These are phyloP conservation scores for Hybognathus amarus DNA, from an alignment of 2,797 vertebrate genomes.

Conservation along the genomic window DNA sequence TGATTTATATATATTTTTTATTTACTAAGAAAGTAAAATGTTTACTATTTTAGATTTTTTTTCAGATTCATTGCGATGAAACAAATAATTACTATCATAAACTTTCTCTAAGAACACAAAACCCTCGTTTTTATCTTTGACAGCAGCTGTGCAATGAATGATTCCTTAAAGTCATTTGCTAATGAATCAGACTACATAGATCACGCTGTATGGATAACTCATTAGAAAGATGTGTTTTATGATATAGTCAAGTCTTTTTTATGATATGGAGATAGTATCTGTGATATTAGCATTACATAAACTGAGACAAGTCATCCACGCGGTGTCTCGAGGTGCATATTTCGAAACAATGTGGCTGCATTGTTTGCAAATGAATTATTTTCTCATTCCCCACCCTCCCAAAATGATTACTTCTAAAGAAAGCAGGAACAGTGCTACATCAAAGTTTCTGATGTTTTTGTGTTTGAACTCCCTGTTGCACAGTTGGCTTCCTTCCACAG, in stretches of 20 bases:
- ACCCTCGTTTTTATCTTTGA: not conserved
- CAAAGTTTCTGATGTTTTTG: constrained; percentile 47
- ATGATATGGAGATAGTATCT: constrained; percentile 7
- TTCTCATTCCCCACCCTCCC: constrained; percentile 31
- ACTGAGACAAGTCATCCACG: not conserved
- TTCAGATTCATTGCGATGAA: not conserved
- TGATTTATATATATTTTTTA: not conserved
- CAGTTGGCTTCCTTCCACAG: constrained; percentile 32
- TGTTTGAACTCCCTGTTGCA: constrained; percentile 14
- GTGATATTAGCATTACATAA: constrained; percentile 9
- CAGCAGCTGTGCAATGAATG: not conserved
- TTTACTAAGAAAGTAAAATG: not conserved
- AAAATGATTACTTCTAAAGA: constrained; percentile 47
- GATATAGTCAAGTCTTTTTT: not conserved
- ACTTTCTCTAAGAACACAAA: not conserved
- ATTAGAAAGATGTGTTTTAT: constrained; percentile 1
- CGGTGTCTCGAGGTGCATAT: constrained; percentile 8
- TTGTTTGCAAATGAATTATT: constrained; percentile 30
- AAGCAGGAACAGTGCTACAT: constrained; percentile 34
- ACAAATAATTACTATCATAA: not conserved
- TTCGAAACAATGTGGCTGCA: not conserved
- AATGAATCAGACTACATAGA: not conserved
- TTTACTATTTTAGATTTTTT: not conserved
- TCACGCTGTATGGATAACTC: constrained; percentile 21
- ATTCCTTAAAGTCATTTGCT: not conserved